phyloP scores from a whole-genome alignment of 2,113 vertebrate species.

The Tautogolabrus adspersus region DNA sequence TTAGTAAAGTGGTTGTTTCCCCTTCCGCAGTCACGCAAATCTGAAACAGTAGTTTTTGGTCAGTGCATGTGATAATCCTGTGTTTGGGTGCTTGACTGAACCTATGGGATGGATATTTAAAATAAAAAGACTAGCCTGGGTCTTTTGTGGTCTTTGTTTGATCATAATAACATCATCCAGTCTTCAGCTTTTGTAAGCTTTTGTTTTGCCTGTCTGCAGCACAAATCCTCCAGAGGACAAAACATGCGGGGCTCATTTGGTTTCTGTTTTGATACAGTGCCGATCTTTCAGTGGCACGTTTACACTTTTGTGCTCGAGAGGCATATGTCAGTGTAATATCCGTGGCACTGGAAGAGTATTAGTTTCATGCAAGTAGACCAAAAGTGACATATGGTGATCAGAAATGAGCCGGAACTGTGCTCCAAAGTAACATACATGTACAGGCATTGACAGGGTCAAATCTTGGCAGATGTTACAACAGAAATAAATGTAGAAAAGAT shows the following conservation, averaged over 20 bases:
- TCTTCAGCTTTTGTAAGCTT: background rate
- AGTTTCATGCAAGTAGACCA: background rate
- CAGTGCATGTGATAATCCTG: conserved; percentile 31
- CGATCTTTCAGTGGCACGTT: background rate
- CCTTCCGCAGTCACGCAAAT: conserved; percentile 30
- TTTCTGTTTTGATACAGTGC: background rate
- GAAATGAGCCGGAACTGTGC: background rate
- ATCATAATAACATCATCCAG: background rate
- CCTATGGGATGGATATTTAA: background rate
- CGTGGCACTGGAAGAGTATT: background rate
- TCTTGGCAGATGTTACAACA: background rate
- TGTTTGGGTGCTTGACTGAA: conserved; percentile 31
- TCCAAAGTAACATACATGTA: background rate
- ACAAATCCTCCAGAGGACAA: background rate
- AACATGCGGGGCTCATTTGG: background rate
- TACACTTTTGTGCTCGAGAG: conserved; percentile 7
- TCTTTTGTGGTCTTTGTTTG: background rate
- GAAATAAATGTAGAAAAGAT: background rate
- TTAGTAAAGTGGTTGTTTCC: conserved; percentile 65
- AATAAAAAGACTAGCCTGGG: background rate
- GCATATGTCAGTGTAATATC: background rate
- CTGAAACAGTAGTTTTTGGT: conserved; percentile 49
- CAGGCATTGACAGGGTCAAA: background rate
- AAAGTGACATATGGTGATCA: background rate
- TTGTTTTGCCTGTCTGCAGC: background rate